Percentiles rank a stretch among this genome's conserved stretches.
Conservation (phyloP, 1,140 invertebrate genomes). For the Achatina immaculata region DNA sequence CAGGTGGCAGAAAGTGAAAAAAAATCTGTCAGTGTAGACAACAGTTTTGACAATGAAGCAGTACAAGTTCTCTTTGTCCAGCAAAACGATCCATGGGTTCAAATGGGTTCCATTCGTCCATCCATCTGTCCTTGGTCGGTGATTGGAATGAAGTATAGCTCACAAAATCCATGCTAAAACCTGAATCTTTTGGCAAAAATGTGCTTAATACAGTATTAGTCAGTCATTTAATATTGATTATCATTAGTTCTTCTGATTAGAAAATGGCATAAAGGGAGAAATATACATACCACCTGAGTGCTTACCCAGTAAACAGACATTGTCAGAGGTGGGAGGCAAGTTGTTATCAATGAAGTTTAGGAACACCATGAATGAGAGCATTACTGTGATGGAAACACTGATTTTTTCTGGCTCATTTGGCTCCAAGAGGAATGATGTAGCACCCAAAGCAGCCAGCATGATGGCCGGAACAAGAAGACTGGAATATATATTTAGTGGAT, state of each 20-base stretch:
- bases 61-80: too few relatives aligned
- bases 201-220: neutral
- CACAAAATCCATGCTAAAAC: neutral
- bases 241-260: neutral
- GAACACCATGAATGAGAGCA: constrained; percentile 20
- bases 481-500: too few relatives aligned
- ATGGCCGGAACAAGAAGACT: constrained; percentile 14
- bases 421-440: neutral
- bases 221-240: neutral
- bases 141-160: neutral
- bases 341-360: constrained; percentile 9
- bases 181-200: neutral
- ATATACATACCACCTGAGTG: neutral
- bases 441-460: neutral
- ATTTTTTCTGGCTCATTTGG: constrained; percentile 24
- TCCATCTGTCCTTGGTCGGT: neutral
- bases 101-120: too few relatives aligned
- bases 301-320: constrained; percentile 13
- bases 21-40: too few relatives aligned
- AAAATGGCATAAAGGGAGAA: neutral
- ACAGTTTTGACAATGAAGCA: too few relatives aligned
- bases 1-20: too few relatives aligned
- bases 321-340: constrained; percentile 10
- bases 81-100: too few relatives aligned
- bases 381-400: neutral